phyloP scores from a whole-genome alignment of 2,888 invertebrate species.

The Arrhopalites spinosus region DNA sequence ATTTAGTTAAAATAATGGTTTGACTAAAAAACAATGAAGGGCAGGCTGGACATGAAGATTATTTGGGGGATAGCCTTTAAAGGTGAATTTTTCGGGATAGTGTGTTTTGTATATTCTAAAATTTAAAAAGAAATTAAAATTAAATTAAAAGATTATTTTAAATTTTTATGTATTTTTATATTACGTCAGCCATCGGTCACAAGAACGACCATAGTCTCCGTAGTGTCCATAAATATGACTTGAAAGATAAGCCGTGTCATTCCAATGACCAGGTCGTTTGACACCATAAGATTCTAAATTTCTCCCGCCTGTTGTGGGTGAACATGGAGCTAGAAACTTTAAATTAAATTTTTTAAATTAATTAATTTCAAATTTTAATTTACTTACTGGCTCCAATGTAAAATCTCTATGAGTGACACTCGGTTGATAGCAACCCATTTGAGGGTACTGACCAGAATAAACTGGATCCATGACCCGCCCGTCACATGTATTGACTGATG shows the following conservation, averaged over 20 bases:
- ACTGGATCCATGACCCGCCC: conserved; percentile 23
- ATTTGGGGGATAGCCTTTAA: not conserved
- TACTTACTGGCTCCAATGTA: conserved; percentile 10
- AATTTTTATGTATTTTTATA: not conserved
- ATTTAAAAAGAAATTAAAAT: too few relatives aligned
- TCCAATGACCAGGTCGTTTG: not conserved
- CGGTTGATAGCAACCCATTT: conserved; percentile 14
- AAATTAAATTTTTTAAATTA: not conserved
- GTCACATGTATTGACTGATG: conserved; percentile 9
- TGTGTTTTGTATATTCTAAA: not conserved
- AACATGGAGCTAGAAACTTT: not conserved
- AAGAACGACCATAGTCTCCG: not conserved
- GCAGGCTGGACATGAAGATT: not conserved
- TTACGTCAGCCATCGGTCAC: conserved; percentile 16
- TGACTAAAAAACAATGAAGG: not conserved
- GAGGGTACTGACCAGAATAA: conserved; percentile 15
- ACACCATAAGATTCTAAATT: not conserved
- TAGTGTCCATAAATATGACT: not conserved
- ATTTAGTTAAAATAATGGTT: not conserved
- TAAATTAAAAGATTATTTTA: not conserved
- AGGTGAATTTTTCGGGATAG: not conserved
- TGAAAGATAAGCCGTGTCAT: not conserved
- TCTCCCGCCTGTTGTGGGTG: not conserved
- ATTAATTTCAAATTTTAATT: not conserved
- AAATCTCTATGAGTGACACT: conserved; percentile 21